Evolutionary conservation across 2,113 vertebrate species (phyloP), one percentile per base, ranked within the genome.

Genomic region (Cercocebus atys): DNA sequence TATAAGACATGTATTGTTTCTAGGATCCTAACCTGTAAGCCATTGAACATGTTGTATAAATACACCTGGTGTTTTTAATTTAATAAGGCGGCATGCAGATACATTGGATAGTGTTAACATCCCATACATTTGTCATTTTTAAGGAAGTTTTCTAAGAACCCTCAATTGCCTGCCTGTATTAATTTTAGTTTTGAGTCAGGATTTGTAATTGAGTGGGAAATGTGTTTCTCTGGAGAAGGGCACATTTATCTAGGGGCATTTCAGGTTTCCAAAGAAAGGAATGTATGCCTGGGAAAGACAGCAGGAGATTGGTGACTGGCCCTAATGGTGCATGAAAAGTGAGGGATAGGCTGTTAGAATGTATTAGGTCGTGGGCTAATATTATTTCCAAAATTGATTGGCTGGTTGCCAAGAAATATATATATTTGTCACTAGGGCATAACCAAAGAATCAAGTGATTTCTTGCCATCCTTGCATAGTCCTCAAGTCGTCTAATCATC

Each of bases 41-140:
- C 99, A 98, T 96, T 97, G 98, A 85, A 97, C 98, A 95, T 97
- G 96, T 98, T 99, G 99, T 99, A 99, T 99, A 99, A 99, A 99
- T 99, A 99, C 98, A 98, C 94, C 98, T 98, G 97, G 98, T 99
- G 98, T 98, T 99, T 99, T 98, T 99, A 99, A 99, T 98, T 98
- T 99, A 98, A 98, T 97, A 88, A 97, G 78, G 97, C 91, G 96
- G 96, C 98, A 98, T 97, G 97, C 96, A 97, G 98, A 98, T 89
- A 47, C 79, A 89, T 47, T 95, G 94, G 96, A 96, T 97, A 94
- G 94, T 90, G 98, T 98, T 96, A 57, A 93, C n/a, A 76, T 96
- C 94, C 61, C 96, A 92, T 70, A 91, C 95, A 81, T 96, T 86
- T 92, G 82, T 96, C 0, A 25, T 96, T 98, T 97, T 98, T 86